Conservation (phyloP, 2,797 vertebrate genomes). For the Alcedo quadribrachys region DNA sequence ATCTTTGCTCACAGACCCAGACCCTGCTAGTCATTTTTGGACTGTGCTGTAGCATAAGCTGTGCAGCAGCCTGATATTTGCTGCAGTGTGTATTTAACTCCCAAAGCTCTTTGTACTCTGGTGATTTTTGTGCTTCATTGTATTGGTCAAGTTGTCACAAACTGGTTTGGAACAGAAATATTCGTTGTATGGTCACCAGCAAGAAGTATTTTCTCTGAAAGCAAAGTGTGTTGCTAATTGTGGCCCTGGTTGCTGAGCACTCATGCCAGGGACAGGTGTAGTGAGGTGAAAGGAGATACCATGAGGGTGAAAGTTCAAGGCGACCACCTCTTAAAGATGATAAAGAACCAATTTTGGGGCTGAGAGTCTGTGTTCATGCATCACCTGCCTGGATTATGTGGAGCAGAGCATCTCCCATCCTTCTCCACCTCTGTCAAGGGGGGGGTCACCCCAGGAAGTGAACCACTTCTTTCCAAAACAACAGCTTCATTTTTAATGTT, state of each 20-base stretch:
- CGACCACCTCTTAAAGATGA: not conserved
- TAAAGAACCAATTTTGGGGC: not conserved
- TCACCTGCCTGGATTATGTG: not conserved
- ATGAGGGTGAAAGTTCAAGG: not conserved
- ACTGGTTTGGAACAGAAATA: not conserved
- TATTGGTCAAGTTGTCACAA: not conserved
- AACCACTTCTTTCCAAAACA: not conserved
- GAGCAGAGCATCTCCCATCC: not conserved
- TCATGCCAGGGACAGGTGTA: not conserved
- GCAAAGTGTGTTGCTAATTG: not conserved
- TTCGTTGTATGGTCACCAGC: not conserved
- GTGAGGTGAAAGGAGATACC: not conserved
- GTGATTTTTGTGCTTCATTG: not conserved
- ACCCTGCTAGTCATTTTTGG: not conserved
- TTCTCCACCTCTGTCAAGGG: not conserved
- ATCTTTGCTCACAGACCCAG: not conserved
- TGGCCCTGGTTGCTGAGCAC: not conserved
- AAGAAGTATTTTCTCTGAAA: conserved; percentile 3
- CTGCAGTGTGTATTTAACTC: not conserved
- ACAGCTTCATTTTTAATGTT: not conserved
- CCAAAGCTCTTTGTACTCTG: not conserved
- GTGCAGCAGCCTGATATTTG: not conserved
- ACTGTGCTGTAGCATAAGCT: not conserved
- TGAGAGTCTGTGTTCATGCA: rapidly evolving
- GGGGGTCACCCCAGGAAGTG: not conserved